Base-by-base conservation (phyloP, 2,888 invertebrate species). In the Oeneis ivallda region DNA sequence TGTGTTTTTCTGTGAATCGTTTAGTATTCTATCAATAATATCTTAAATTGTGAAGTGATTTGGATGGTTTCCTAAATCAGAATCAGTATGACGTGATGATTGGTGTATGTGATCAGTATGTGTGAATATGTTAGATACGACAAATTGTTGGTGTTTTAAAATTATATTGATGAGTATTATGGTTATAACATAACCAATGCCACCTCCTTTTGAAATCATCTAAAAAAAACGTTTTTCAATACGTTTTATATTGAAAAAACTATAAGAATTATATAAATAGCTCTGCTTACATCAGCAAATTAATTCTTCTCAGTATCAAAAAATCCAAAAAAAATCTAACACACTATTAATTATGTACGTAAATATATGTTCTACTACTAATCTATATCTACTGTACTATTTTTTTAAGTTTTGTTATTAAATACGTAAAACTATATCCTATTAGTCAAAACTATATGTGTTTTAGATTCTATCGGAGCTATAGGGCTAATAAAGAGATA, bases 341-440 rank as follows among this genome's bases (percentile, higher is more conserved):
- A n/a, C n/a, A n/a, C 32, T 52, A 15, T n/a, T 19, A 57, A 57
- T 45, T 53, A 54, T 52, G 61, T 61, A 53, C 57, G 52, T 26
- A 26, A 26, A 26, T 26, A 26, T 26, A 43, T n/a, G n/a, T n/a
- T n/a, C n/a, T n/a, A n/a, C n/a, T n/a, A n/a, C n/a, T n/a, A n/a
- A n/a, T n/a, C n/a, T n/a, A n/a, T 53, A 37, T 45, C 17, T 60
- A 65, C 19, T 34, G 17, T 13, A 13, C 37, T 67, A 67, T 47
- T 52, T 7, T 53, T 67, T 58, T 11, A 58, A 64, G 65, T 62
- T 53, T 11, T 52, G 37, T 10, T 37, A 47, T 47, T 15, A 47
- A 17, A 72, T 73, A 73, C 73, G 73, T 73, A 73, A 67, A 17
- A 17, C 17, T 60, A 57, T 60, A 64, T 64, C 64, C 52, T 64